Percentiles rank a stretch among this genome's conserved stretches.
These are phyloP conservation scores for Gymnothorax javanicus DNA, from an alignment of 2,797 vertebrate genomes.

Conservation along the genomic window DNA sequence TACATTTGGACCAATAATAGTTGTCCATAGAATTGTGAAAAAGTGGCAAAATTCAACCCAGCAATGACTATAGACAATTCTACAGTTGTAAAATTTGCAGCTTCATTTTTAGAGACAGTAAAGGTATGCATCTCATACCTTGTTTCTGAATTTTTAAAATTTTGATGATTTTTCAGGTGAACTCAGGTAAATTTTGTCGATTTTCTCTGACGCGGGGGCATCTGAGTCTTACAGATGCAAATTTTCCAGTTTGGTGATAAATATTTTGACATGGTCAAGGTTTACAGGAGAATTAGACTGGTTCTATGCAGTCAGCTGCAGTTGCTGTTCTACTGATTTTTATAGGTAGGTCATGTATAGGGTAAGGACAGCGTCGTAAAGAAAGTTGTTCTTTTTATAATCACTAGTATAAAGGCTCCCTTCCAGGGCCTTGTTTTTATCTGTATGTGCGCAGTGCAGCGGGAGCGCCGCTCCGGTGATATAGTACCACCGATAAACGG, in stretches of 20 bases:
- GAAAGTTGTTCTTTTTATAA: neutral
- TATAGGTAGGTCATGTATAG: conserved; percentile 9
- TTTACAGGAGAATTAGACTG: neutral
- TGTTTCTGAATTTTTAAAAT: too few relatives aligned
- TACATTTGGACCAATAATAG: neutral
- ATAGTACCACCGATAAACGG: conserved; percentile 9
- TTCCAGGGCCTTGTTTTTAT: neutral
- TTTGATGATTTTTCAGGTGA: too few relatives aligned
- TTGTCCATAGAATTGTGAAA: neutral
- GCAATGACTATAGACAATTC: neutral
- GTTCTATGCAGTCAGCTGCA: neutral
- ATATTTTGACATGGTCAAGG: neutral
- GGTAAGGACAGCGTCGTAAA: conserved; percentile 12
- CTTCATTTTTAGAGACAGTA: neutral
- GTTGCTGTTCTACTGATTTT: neutral
- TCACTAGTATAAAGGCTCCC: neutral
- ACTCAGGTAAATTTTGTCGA: too few relatives aligned
- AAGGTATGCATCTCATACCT: too few relatives aligned
- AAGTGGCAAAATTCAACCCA: neutral
- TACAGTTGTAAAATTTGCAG: too few relatives aligned
- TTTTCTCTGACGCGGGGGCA: too few relatives aligned
- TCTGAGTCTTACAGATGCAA: too few relatives aligned
- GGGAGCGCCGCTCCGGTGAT: neutral
- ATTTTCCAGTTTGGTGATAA: neutral
- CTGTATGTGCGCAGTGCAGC: neutral